Evolutionary conservation across 2,113 vertebrate species (phyloP).

Genomic region (Lonchura striata): DNA sequence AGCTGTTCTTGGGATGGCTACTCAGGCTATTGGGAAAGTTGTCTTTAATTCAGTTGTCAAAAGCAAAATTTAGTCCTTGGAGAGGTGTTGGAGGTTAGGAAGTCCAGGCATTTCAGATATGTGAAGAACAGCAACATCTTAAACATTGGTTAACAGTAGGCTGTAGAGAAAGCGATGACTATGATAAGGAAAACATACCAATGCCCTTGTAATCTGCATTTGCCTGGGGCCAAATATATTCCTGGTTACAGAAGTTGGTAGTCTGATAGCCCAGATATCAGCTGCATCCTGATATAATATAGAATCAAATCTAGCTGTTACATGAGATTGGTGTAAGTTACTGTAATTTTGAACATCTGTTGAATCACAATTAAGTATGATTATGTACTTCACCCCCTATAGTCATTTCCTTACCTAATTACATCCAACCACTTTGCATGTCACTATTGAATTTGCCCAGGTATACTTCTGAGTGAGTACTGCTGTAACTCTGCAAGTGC

Average conservation of each 20-base stretch:
- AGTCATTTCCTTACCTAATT: slow-evolving; percentile 40
- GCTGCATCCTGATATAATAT: not conserved
- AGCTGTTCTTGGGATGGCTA: not conserved
- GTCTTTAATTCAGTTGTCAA: not conserved
- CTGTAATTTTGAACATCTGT: slow-evolving; percentile 52
- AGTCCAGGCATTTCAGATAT: not conserved
- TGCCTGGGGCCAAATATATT: not conserved
- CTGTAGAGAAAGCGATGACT: not conserved
- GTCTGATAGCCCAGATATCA: not conserved
- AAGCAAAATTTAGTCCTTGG: not conserved
- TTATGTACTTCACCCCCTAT: slow-evolving; percentile 42
- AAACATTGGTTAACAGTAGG: not conserved
- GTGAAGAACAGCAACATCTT: not conserved
- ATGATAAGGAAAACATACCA: not conserved
- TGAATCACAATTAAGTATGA: slow-evolving; percentile 50
- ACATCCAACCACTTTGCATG: not conserved
- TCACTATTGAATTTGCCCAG: slow-evolving; percentile 1
- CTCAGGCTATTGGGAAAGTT: not conserved
- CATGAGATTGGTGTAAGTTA: slow-evolving; percentile 25
- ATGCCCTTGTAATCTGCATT: not conserved
- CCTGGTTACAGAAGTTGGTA: not conserved
- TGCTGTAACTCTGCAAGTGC: slow-evolving; percentile 12
- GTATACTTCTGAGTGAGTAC: slow-evolving; percentile 38
- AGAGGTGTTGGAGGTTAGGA: not conserved
- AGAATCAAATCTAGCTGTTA: not conserved